Base-by-base conservation (phyloP, 2,888 invertebrate genomes). In the Phrixothrix hirtus region DNA sequence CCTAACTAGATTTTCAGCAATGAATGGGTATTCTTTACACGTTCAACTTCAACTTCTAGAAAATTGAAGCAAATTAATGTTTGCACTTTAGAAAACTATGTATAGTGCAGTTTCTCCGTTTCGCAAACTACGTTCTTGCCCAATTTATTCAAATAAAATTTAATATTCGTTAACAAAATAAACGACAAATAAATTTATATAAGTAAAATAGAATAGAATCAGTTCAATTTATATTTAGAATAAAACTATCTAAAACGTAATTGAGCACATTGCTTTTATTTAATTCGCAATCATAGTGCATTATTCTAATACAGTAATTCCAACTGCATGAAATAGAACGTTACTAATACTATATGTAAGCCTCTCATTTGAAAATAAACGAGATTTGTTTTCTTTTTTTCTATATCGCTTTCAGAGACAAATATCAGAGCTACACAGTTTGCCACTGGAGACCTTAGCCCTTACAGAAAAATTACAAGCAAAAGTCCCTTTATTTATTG, bases 31-130 rank as follows among this genome's bases (percentile, higher is more conserved):
- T 68, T 68, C 67, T 62, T 62, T 61, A 65, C 69, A 70, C 67
- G 67, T 68, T 59, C 63, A 55, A 57, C 61, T 67, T 60, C 66
- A 61, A 66, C 66, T 65, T 67, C 67, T 68, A 66, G 67, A 66
- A 65, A 68, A 67, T 69, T 69, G 69, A 67, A 65, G 61, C 64
- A 64, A 69, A 69, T 69, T 70, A 66, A 68, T 67, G 4, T n/a
- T n/a, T n/a, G n/a, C n/a, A n/a, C n/a, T n/a, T n/a, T n/a, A n/a
- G n/a, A n/a, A n/a, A n/a, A n/a, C n/a, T n/a, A n/a, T n/a, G n/a
- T n/a, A n/a, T n/a, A n/a, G n/a, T n/a, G n/a, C n/a, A n/a, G n/a
- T n/a, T n/a, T n/a, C n/a, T n/a, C n/a, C n/a, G n/a, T n/a, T n/a
- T n/a, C n/a, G n/a, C n/a, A n/a, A n/a, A n/a, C n/a, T n/a, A n/a